A percentile compares a stretch with the other conserved stretches of the same genome.
phyloP scores from a whole-genome alignment of 64 coral and sea anemone genomes.

The Montipora foliosa region DNA sequence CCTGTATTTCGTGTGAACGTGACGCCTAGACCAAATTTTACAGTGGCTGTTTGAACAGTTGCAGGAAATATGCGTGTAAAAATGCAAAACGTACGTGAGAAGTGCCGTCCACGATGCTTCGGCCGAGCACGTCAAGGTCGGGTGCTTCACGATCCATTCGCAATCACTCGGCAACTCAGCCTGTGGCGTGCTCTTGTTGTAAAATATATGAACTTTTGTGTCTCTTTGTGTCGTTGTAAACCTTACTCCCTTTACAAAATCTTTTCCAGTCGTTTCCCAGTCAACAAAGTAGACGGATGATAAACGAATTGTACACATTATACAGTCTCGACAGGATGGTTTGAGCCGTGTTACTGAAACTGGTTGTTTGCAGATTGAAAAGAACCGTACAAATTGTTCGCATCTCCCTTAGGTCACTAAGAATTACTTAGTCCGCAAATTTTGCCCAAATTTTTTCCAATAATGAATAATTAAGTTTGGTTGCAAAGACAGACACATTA shows the following conservation, averaged over 20 bases:
- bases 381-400: not conserved
- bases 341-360: too few species aligned
- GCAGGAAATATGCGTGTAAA: constrained; percentile 82
- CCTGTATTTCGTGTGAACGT: constrained; percentile 77
- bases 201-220: constrained; percentile 83
- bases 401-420: not conserved
- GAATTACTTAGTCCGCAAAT: not conserved
- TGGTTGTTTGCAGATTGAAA: not conserved
- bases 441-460: not conserved
- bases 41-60: constrained; percentile 68
- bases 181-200: constrained; percentile 84
- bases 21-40: constrained; percentile 71
- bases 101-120: constrained; percentile 92
- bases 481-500: constrained; percentile 34
- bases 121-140: constrained; percentile 69
- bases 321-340: too few species aligned
- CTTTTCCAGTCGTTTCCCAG: constrained; percentile 87
- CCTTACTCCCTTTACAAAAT: constrained; percentile 88
- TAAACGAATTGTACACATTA: constrained; percentile 86
- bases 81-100: constrained; percentile 85
- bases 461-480: constrained; percentile 44
- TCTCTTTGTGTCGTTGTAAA: constrained; percentile 80
- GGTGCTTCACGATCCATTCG: constrained; percentile 88
- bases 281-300: constrained; percentile 81
- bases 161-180: constrained; percentile 51